Base-by-base conservation (phyloP, 2,113 vertebrate genomes). In the Desmodus rotundus region DNA sequence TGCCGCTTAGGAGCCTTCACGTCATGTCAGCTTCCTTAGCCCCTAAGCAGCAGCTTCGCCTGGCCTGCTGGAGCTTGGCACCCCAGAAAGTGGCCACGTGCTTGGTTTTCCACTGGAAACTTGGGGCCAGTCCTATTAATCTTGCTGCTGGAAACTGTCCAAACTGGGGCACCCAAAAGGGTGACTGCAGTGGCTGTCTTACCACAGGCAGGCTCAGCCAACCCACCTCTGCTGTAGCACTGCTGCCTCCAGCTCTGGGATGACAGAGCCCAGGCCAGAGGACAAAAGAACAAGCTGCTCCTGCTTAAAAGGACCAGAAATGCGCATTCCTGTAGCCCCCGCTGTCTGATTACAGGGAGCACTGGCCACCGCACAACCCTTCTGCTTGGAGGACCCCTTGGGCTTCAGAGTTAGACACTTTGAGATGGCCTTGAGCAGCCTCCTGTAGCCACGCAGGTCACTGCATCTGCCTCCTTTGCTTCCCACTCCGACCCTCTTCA, bases 291-390 rank as follows among this genome's bases (percentile, higher is more conserved):
- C 89, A 77, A 63, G 68, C 45, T 17, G 41, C 67, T 96, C 90
- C 61, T 97, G 91, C 96, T 96, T 93, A 73, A 89, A 92, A 78
- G 68, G 47, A 63, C 7, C 61, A 87, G 90, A 78, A 68, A 76
- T 50, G 82, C 89, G 36, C 77, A 84, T 95, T 88, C 93, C 87
- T 92, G 16, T 31, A 84, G 82, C 76, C 58, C 74, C 72, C 22
- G 14, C 76, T 67, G 3, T 47, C 61, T 41, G 73, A n/a, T 41
- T 17, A 68, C 33, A 2, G 24, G 38, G 47, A 14, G 56, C 19
- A 7, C 56, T 11, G 56, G 58, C 10, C 54, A 73, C 43, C 16
- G 28, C 81, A 41, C 3, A 5, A 33, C 0, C 5, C 16, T 36
- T 20, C 33, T 26, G 22, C 20, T 65, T 58, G 41, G 24, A 67